Percentiles rank a stretch among this genome's conserved stretches.
Conservation (phyloP, 2,113 vertebrate species). For the Myrmecophaga tridactyla region DNA sequence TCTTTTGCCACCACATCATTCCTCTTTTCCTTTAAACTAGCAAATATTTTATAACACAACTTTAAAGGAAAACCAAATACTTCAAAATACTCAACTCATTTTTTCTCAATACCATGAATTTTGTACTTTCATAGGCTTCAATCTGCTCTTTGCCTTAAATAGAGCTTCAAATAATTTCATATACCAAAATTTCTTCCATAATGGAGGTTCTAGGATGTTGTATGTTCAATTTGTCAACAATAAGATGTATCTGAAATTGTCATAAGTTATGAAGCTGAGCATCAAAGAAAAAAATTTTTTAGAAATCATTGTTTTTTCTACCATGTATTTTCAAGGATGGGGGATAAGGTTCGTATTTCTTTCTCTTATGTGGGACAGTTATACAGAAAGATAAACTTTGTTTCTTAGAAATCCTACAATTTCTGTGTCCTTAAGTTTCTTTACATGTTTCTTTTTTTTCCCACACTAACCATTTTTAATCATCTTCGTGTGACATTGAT, state of each 20-base stretch:
- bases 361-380: background rate
- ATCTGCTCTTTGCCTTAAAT: slow-evolving; percentile 11
- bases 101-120: background rate
- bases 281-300: slow-evolving; percentile 36
- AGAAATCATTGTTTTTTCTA: slow-evolving; percentile 42
- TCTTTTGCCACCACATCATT: background rate
- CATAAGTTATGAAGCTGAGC: background rate
- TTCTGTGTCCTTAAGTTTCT: slow-evolving; percentile 1
- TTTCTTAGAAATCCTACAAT: slow-evolving; percentile 44
- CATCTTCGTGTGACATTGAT: background rate
- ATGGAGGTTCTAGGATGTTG: background rate
- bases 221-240: slow-evolving; percentile 20
- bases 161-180: slow-evolving; percentile 7
- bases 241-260: background rate
- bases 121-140: background rate
- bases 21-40: background rate
- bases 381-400: slow-evolving; percentile 41
- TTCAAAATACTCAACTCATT: background rate
- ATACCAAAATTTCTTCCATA: background rate
- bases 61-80: background rate
- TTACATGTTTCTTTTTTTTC: background rate
- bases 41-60: background rate
- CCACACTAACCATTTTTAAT: slow-evolving; percentile 49
- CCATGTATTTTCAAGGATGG: background rate
- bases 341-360: background rate